Evolutionary conservation across 2,797 vertebrate species (phyloP).

Genomic region (Bufotes viridis): DNA sequence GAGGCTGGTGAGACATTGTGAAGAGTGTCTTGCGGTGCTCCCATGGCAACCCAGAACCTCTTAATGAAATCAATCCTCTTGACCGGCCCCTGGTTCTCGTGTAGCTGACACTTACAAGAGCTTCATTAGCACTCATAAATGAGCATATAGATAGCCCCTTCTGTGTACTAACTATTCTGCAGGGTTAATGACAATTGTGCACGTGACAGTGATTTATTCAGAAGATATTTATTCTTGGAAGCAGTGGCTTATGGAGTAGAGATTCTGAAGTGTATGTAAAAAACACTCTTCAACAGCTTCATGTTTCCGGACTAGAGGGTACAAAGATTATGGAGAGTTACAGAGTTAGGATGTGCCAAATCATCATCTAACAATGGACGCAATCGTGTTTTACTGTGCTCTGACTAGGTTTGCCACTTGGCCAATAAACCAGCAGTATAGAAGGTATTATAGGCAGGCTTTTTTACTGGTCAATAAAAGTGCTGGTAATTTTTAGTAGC

Average conservation of each 20-base stretch:
- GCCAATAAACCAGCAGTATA: too few species aligned
- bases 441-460: too few species aligned
- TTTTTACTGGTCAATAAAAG: too few species aligned
- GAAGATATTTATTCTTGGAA: neutral
- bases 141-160: neutral
- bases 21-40: neutral
- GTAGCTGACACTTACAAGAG: conserved; percentile 9
- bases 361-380: too few species aligned
- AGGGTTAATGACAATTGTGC: neutral
- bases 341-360: too few species aligned
- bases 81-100: conserved; percentile 16
- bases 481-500: too few species aligned
- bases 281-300: neutral
- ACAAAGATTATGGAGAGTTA: too few species aligned
- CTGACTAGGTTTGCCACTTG: too few species aligned
- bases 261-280: neutral
- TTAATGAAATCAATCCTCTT: conserved; percentile 34
- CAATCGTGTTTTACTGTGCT: too few species aligned
- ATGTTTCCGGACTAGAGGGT: neutral
- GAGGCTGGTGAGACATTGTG: neutral
- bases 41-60: neutral
- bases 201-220: neutral
- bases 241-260: neutral
- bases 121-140: conserved; percentile 24
- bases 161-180: neutral